Percentiles rank a stretch among this genome's conserved stretches.
Evolutionary conservation across 2,113 vertebrate genomes (phyloP).

Genomic region (Lepus americanus): DNA sequence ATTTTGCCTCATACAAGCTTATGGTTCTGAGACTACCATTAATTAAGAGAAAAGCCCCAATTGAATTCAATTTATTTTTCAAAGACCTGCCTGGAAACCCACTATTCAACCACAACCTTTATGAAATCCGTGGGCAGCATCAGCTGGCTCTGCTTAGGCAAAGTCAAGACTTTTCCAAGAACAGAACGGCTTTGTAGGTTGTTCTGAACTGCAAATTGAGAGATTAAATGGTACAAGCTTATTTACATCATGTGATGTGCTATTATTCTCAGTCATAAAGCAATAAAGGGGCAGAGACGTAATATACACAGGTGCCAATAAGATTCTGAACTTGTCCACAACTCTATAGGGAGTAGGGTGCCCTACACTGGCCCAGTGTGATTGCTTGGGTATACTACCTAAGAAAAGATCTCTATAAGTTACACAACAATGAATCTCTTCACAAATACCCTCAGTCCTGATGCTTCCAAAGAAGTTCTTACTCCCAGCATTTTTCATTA

Average conservation of each 20-base stretch:
- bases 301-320: neutral
- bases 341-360: no score
- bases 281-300: neutral
- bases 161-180: neutral
- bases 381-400: no score
- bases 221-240: constrained; percentile 7
- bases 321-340: neutral
- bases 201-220: constrained; percentile 20
- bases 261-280: neutral
- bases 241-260: neutral
- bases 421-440: neutral
- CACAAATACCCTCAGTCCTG: neutral
- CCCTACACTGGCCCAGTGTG: no score
- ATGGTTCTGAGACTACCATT: neutral
- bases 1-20: neutral
- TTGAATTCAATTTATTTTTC: neutral
- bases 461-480: neutral
- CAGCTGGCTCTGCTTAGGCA: neutral
- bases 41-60: neutral
- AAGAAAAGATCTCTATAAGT: neutral
- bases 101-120: neutral
- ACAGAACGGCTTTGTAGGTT: neutral
- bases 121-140: neutral
- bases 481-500: neutral
- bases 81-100: neutral